phyloP scores from a whole-genome alignment of 2,797 vertebrate species.

The Poecilia gillii region DNA sequence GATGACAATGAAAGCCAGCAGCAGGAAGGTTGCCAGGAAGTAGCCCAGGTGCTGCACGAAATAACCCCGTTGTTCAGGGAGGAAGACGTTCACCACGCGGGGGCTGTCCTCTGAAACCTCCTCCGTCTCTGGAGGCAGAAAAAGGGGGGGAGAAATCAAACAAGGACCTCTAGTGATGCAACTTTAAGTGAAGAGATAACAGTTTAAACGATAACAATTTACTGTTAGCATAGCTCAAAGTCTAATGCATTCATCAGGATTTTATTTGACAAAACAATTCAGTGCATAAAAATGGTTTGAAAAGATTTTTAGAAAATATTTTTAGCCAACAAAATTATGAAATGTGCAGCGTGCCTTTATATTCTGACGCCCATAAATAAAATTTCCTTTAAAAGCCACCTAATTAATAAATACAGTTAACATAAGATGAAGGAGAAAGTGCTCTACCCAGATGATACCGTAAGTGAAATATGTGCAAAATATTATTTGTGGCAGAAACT shows the following conservation, averaged over 20 bases:
- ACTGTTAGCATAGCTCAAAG: background rate
- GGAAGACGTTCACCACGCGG: constrained; percentile 90
- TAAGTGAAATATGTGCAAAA: background rate
- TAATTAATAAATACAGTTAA: background rate
- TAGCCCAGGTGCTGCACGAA: constrained; percentile 94
- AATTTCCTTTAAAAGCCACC: background rate
- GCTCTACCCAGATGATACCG: background rate
- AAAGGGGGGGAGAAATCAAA: background rate
- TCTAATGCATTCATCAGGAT: background rate
- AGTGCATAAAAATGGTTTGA: background rate
- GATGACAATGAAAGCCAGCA: constrained; percentile 87
- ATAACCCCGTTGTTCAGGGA: constrained; percentile 87
- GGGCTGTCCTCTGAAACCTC: constrained; percentile 73
- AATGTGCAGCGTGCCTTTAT: background rate
- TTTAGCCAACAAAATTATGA: background rate
- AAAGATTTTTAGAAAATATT: background rate
- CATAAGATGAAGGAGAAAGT: background rate
- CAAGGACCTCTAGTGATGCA: background rate
- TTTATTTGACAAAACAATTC: background rate
- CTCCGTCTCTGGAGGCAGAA: constrained; percentile 77
- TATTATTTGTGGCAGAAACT: background rate
- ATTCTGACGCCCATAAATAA: background rate
- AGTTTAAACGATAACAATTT: background rate
- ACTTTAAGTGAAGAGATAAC: background rate
- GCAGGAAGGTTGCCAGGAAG: constrained; percentile 88